Base-by-base conservation (phyloP, 2,113 vertebrate genomes). In the Alouatta palliata region DNA sequence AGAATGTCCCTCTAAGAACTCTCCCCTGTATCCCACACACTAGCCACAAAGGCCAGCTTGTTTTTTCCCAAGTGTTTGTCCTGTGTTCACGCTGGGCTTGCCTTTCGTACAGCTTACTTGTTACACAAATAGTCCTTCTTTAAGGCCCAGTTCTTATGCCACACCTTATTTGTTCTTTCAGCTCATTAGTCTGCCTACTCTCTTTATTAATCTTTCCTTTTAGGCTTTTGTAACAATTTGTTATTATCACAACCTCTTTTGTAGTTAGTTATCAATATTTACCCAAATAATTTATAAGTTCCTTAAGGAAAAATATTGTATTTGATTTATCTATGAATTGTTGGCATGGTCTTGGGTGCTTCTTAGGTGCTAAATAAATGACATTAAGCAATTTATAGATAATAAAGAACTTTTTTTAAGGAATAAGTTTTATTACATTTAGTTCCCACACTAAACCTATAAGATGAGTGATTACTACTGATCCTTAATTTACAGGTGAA, bases 251-350 rank as follows among this genome's bases (percentile, higher is more conserved):
- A 85, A 8, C 9, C 23, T 83, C 11, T 47, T 90, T 97, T 54
- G 2, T 84, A 97, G 25, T 70, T 77, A 88, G 5, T 95, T 77
- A 92, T 77, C 19, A 81, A 3, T 27, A 68, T 94, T 90, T 76
- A 19, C 58, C 16, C 30, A 92, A 95, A 52, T 40, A 84, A 80
- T 5, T 10, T 94, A 1, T 52, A 82, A 86, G 6, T 86, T 94
- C 5, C 35, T 76, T 87, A 47, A 85, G 58, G 17, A 81, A 12
- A 68, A 85, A 91, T 32, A 77, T 2, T n/a, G 25, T 76, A 90
- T 87, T 87, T 95, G 89, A 80, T 61, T 87, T 16, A 77, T 93
- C 30, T 94, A 11, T 89, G 13, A 89, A 56, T 84, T 81, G 80
- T 75, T 88, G 86, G 3, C n/a, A 13, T 45, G 54, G 40, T 79